Base-by-base conservation (phyloP, 2,797 vertebrate species). In the Myotis daubentonii region DNA sequence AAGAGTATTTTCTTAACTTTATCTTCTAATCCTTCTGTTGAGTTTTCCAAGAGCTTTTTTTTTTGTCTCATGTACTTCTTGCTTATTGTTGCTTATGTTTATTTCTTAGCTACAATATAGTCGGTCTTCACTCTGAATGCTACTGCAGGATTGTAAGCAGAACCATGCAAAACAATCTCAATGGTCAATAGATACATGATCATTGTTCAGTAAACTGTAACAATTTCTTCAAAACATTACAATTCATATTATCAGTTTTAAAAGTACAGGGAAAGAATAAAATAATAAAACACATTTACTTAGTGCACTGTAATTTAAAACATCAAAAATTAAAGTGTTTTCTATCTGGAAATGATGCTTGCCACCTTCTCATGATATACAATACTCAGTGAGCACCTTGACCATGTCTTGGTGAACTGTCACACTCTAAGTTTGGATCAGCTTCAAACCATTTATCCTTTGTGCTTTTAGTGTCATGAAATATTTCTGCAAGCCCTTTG, bases 271-370 rank as follows among this genome's bases (percentile, higher is more conserved):
- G 47, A 74, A 90, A 89, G 71, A 57, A 60, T 72, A 95, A 85
- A 19, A 60, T 38, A 65, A 78, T 23, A 75, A 88, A 94, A 91
- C 38, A 80, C 57, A 60, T 60, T 82, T 95, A 66, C 28, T 70
- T 87, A 85, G 36, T 51, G 62, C 4, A 16, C 10, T 82, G 11
- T 53, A 66, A 81, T 60, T 90, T 53, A 91, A 95, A 94, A 33
- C 10, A 51, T 22, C 74, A 44, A 89, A 74, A 53, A 49, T 70
- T 53, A 22, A 87, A 76, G n/a, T 91, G 33, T 33, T 84, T 89
- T 86, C 53, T 53, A 65, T 78, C 68, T 86, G 87, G 15, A 49
- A 75, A 41, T 22, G 76, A 12, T 53, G 6, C 17, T 79, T 74
- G 41, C 30, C 5, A 2, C 47, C 30, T 94, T 66, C 22, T 83